Evolutionary conservation across 2,888 invertebrate genomes (phyloP).

Genomic region (Iselma pallidipennis): DNA sequence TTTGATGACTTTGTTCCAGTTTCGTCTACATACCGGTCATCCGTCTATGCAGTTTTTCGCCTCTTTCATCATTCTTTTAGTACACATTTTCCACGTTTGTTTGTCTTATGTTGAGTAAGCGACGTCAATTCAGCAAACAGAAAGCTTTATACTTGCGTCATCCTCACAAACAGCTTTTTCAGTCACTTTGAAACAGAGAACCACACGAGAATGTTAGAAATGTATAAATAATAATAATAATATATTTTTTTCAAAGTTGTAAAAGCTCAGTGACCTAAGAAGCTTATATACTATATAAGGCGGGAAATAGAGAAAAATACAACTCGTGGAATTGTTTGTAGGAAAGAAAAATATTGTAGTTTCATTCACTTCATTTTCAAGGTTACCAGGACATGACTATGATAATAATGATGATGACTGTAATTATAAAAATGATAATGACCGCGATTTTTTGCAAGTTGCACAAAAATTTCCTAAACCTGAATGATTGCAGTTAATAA

Average conservation of each 20-base stretch:
- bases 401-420: not conserved
- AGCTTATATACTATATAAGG: not conserved
- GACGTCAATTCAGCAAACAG: slow-evolving; percentile 7
- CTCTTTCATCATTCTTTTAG: not conserved
- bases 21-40: not conserved
- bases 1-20: slow-evolving; percentile 6
- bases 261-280: not conserved
- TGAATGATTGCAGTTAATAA: not conserved
- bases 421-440: not conserved
- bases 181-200: not conserved
- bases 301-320: not conserved
- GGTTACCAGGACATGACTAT: not conserved
- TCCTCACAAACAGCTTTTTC: not conserved
- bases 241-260: too few relatives aligned
- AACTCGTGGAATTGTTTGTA: not conserved
- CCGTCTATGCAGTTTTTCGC: not conserved
- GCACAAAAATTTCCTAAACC: not conserved
- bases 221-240: not conserved
- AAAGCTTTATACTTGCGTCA: slow-evolving; percentile 6
- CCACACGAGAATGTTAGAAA: not conserved
- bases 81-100: not conserved
- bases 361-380: not conserved
- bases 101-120: slow-evolving; percentile 3
- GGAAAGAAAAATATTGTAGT: not conserved
- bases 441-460: not conserved